Conservation (phyloP, 2,113 vertebrate genomes). For the Hyperoodon ampullatus region DNA sequence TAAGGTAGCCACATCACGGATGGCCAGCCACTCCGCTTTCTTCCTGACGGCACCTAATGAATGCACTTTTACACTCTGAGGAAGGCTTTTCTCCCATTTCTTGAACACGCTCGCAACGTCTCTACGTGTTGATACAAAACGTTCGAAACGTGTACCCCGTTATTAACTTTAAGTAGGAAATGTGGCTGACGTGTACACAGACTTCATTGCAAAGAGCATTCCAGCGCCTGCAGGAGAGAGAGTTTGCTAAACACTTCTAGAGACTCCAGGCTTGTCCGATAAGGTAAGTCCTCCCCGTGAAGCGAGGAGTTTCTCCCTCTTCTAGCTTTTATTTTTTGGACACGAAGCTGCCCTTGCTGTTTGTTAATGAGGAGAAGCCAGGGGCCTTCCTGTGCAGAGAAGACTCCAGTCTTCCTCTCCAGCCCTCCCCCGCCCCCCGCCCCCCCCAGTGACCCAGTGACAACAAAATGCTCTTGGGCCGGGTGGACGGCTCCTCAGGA, state of each 20-base stretch:
- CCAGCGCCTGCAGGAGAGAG: fast-evolving
- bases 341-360: not conserved
- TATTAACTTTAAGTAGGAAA: fast-evolving
- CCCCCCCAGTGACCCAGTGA: constrained; percentile 62
- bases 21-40: fast-evolving
- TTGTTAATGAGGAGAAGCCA: constrained; percentile 59
- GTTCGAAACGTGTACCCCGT: fast-evolving
- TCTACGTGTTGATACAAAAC: too few relatives aligned
- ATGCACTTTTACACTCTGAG: fast-evolving
- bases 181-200: fast-evolving
- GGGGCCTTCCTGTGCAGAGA: constrained; percentile 57
- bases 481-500: constrained; percentile 18
- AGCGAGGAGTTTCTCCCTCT: not conserved
- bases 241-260: fast-evolving
- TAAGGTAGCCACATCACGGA: fast-evolving
- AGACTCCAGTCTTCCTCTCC: constrained; percentile 53
- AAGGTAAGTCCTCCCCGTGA: not conserved
- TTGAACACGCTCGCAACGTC: not conserved
- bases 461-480: constrained; percentile 73
- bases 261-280: not conserved
- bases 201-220: fast-evolving
- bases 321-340: not conserved
- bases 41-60: fast-evolving
- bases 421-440: constrained; percentile 61
- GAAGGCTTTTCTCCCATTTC: not conserved